Evolutionary conservation across 2,113 vertebrate genomes (phyloP), one percentile per base, ranked within the genome.

Genomic region (Platichthys stellatus): DNA sequence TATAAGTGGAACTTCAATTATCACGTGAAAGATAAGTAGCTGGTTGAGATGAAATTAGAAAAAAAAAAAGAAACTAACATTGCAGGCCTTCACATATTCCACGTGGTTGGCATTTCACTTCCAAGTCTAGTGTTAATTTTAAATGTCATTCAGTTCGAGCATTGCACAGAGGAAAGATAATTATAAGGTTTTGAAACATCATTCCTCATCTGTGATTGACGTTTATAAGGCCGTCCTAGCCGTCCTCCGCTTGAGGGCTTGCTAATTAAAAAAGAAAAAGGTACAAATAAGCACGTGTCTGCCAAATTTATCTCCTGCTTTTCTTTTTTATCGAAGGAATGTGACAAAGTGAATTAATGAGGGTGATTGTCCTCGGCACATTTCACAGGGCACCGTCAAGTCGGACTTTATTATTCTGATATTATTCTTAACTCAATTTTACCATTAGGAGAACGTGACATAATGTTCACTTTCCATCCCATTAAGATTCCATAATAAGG

Each of bases 1-100:
- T 28, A 68, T 0, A 71, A 82, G 83, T 90, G 89, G 81, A 86
- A 87, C 74, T 74, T 63, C 72, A 82, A 89, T 90, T 84, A 87
- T 79, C 78, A 63, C 72, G 54, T 75, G 68, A 84, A 83, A 83
- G 80, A 84, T 81, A 84, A 84, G 74, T 68, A 31, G 31, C 6
- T 31, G 31, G 31, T 53, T 53, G 20, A 21, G 45, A 66, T 10
- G 20, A 4, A 54, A 10, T 54, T 11, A 21, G 31, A 31, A 20
- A 21, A 17, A 21, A 17, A 65, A 69, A 20, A n/a, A 17, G 11
- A 81, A 69, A 69, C 79, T 7, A 78, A 26, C 62, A 74, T 11
- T 53, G 51, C 13, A 43, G 43, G 7, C 38, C 0, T 2, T 76
- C 17, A 82, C 9, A 57, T 76, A 69, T 10, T 74, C 31, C 49